phyloP scores from a whole-genome alignment of 2,888 invertebrate species.

The Mesorhabditis sp. region DNA sequence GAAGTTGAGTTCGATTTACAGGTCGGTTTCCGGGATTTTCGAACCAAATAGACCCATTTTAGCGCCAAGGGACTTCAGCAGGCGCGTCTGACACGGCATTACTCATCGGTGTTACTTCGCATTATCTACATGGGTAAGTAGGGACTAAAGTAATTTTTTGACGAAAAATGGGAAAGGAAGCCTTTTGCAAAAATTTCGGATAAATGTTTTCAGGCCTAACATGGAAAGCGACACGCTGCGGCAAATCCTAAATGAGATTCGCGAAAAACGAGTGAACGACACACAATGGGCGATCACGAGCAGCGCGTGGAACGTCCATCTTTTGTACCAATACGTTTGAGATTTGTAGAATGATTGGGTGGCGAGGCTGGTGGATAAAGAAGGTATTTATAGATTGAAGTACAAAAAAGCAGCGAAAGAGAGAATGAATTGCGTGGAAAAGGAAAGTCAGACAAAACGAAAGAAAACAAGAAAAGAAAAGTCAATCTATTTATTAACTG shows the following conservation, averaged over 20 bases:
- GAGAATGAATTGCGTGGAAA: too few relatives aligned
- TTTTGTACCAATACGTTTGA: constrained; percentile 28
- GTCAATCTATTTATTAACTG: too few relatives aligned
- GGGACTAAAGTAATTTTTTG: not conserved
- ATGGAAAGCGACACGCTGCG: constrained; percentile 5
- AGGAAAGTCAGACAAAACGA: too few relatives aligned
- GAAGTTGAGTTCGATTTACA: constrained; percentile 25
- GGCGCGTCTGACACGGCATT: not conserved
- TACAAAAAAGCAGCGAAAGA: too few relatives aligned
- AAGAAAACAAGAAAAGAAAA: too few relatives aligned
- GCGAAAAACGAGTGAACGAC: constrained; percentile 14
- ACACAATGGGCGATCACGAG: constrained; percentile 38
- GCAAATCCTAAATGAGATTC: not conserved
- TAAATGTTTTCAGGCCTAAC: not conserved
- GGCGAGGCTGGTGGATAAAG: too few relatives aligned
- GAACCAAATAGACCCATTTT: not conserved
- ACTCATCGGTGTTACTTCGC: not conserved
- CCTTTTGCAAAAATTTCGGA: not conserved
- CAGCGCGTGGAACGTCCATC: constrained; percentile 40
- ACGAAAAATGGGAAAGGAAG: not conserved
- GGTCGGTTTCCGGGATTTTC: constrained; percentile 12
- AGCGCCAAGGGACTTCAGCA: not conserved
- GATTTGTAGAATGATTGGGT: too few relatives aligned
- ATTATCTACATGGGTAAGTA: constrained; percentile 4
- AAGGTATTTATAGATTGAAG: too few relatives aligned